Conservation (phyloP, 1,140 invertebrate genomes). For the Bombus waltoni region DNA sequence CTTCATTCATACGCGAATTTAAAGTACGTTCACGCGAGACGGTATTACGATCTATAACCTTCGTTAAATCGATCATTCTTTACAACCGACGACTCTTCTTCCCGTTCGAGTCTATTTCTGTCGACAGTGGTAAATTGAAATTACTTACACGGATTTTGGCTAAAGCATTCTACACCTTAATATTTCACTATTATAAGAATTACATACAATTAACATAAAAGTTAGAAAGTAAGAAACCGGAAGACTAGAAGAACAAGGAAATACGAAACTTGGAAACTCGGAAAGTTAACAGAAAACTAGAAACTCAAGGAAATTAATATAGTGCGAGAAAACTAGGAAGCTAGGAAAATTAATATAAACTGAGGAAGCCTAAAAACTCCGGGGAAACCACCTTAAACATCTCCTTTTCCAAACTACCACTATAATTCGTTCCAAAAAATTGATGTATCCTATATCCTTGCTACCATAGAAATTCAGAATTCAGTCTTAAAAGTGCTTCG, state of each 20-base stretch:
- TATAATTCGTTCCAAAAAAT: neutral
- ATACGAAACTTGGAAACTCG: neutral
- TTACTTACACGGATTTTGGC: neutral
- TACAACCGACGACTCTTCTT: neutral
- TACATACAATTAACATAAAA: neutral
- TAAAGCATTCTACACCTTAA: neutral
- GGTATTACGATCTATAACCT: neutral
- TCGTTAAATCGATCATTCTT: slow-evolving; percentile 5
- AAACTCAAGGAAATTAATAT: neutral
- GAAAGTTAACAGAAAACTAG: neutral
- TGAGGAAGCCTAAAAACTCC: neutral
- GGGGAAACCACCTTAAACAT: neutral
- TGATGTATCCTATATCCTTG: neutral
- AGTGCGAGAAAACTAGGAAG: neutral
- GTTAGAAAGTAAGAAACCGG: neutral
- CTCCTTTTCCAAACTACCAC: neutral
- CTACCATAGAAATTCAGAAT: neutral
- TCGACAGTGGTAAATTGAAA: neutral
- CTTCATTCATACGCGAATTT: slow-evolving; percentile 57
- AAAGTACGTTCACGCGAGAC: slow-evolving; percentile 31
- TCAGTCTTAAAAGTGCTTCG: neutral
- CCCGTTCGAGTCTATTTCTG: too few relatives aligned
- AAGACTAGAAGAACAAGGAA: neutral
- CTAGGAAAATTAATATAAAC: neutral
- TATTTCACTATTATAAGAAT: neutral